Evolutionary conservation across 2,797 vertebrate genomes (phyloP).

Genomic region (Hypotaenidia okinawae): DNA sequence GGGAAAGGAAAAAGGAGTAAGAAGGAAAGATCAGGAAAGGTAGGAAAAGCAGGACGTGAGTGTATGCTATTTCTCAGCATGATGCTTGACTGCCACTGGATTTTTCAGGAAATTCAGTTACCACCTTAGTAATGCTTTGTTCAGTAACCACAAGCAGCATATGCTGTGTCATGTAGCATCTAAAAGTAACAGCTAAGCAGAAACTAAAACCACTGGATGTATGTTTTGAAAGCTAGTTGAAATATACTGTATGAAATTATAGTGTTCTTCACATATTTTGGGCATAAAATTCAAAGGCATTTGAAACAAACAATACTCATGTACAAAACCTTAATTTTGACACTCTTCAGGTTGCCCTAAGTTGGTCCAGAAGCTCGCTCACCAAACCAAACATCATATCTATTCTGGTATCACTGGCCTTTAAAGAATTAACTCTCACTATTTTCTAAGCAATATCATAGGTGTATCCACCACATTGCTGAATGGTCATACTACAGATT

Average conservation of each 20-base stretch:
- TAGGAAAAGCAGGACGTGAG: background rate
- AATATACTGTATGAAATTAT: background rate
- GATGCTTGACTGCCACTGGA: background rate
- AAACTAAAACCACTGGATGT: background rate
- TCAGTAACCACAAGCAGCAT: background rate
- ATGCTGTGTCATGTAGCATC: background rate
- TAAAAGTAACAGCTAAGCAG: background rate
- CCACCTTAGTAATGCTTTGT: background rate
- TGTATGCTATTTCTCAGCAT: background rate
- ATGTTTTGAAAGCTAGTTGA: background rate
- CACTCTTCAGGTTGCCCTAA: background rate
- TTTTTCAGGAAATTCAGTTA: background rate
- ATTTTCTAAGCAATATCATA: background rate
- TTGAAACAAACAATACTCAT: background rate
- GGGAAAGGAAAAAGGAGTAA: background rate
- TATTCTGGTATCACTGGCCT: background rate
- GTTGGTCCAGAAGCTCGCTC: background rate
- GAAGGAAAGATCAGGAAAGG: background rate
- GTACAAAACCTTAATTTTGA: background rate
- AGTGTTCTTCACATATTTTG: background rate
- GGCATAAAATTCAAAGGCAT: background rate
- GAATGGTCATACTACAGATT: background rate
- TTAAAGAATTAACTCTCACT: background rate
- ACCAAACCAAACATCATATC: background rate
- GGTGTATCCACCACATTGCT: background rate